phyloP scores from a whole-genome alignment of 2,888 invertebrate species.

The Sipunculus nudus region DNA sequence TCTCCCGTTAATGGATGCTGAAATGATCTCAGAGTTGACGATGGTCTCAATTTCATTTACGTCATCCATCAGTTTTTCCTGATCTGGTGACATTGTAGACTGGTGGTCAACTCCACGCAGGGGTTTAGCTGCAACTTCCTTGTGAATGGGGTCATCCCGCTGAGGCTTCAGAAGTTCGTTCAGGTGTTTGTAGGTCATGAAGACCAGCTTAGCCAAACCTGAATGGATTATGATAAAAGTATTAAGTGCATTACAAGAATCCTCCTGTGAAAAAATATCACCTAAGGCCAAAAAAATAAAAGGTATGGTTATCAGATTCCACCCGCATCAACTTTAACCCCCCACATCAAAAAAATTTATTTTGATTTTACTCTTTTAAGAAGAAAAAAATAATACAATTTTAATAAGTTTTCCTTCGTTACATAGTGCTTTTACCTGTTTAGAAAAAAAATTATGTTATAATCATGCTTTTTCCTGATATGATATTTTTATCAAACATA shows the following conservation, averaged over 20 bases:
- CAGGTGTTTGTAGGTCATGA: slow-evolving; percentile 55
- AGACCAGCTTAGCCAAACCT: slow-evolving; percentile 55
- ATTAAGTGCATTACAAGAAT: no score
- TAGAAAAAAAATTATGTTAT: no score
- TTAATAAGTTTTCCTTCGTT: no score
- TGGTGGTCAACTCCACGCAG: neutral
- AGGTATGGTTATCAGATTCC: no score
- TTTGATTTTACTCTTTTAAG: no score
- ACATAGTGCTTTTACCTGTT: no score
- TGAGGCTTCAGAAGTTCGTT: slow-evolving; percentile 46
- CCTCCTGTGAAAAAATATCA: neutral
- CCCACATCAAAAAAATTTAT: no score
- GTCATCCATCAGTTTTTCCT: neutral
- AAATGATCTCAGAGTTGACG: slow-evolving; percentile 57
- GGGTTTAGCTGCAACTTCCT: neutral
- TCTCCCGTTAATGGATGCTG: slow-evolving; percentile 51
- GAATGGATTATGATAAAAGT: no score
- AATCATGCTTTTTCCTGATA: no score
- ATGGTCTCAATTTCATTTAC: neutral
- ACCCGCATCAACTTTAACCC: slow-evolving; percentile 12
- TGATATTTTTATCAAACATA: no score
- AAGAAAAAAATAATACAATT: no score
- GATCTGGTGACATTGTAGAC: neutral
- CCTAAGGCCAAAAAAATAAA: neutral
- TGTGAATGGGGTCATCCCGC: slow-evolving; percentile 9